Evolutionary conservation across 2,113 vertebrate species (phyloP), one percentile per base, ranked within the genome.

Genomic region (Calidris pygmaea): DNA sequence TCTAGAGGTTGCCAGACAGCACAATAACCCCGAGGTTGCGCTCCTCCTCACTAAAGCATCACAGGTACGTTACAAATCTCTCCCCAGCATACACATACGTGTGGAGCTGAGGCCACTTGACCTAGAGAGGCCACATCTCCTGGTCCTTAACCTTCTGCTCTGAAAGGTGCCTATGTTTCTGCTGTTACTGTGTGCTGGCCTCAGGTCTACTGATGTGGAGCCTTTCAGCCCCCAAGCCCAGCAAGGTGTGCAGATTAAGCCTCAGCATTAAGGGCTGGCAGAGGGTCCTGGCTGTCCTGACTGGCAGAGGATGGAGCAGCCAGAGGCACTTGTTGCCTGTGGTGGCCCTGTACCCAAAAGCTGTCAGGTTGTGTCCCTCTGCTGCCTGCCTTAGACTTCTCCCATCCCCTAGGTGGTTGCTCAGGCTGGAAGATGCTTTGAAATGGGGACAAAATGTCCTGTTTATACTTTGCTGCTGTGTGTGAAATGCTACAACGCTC

Each of bases 31-130:
- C 1, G 99, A 99, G 37, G 99, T 99, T 80, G 99, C 99, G 1
- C 98, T 99, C 34, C 98, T 99, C 6, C 98, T 99, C 87, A 99
- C 99, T 68, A 99, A 99, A 97, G 99, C 99, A 60, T 99, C 99
- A 32, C 99, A 99, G 98, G 99, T 99, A 98, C 0, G 3, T 80
- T 86, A 52, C 14, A 74, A 3, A 32, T 85, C 55, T 74, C n/a
- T 75, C 32, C 47, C 26, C 10, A 67, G 0, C 6, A 12, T 58
- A 63, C 43, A n/a, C 11, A 3, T 12, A 48, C 20, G 14, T 3
- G 2, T 5, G 47, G 23, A 62, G 23, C 50, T 88, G 79, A 88
- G 60, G 43, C 17, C 70, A n/a, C 21, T 52, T 76, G 37, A 52
- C 73, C 35, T 9, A 14, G 68, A 39, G 30, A 53, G 24, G 24